Evolutionary conservation across 1,140 invertebrate genomes (phyloP).

Genomic region (Drosophila jambulina): DNA sequence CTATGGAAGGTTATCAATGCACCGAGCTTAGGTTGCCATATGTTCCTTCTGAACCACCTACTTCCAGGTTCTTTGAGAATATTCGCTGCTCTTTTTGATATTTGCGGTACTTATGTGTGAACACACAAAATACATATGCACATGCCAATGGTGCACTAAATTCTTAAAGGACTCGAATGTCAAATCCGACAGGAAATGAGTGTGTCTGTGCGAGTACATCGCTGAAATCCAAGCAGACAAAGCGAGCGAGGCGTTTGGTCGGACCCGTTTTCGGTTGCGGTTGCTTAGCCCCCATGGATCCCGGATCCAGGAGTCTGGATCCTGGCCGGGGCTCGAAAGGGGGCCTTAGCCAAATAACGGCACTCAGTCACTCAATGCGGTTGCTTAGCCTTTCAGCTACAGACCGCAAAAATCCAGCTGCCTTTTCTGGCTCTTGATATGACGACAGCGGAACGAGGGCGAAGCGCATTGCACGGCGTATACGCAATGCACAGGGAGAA

Average conservation of each 20-base stretch:
- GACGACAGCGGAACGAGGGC: constrained; percentile 42
- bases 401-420: constrained; percentile 70
- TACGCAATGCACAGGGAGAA: constrained; percentile 11
- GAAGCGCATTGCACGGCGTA: constrained; percentile 50
- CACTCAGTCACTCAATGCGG: constrained; percentile 56
- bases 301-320: constrained; percentile 14
- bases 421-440: constrained; percentile 72
- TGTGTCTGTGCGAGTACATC: constrained; percentile 16
- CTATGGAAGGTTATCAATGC: background rate
- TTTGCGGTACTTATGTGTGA: background rate
- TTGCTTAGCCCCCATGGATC: constrained; percentile 51
- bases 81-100: constrained; percentile 26
- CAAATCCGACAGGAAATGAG: constrained; percentile 32
- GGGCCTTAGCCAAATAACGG: constrained; percentile 45
- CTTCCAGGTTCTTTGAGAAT: background rate
- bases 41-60: background rate
- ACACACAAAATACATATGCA: background rate
- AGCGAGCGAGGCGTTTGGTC: constrained; percentile 47
- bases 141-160: constrained; percentile 37
- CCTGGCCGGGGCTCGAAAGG: background rate
- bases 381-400: constrained; percentile 67
- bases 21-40: background rate
- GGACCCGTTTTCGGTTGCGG: constrained; percentile 60
- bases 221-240: constrained; percentile 38
- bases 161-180: constrained; percentile 41